phyloP scores from a whole-genome alignment of 1,140 invertebrate species.

The fruit fly (Drosophila melanogaster) region Release_6_plus_ISO1_MT NT_037436.4:12808001-12808500 shows the following conservation, averaged over 20 bases:
- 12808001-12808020: conserved; percentile 79
- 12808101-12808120: conserved; percentile 65
- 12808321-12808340: conserved; percentile 64
- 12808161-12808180: conserved; percentile 74
- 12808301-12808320: conserved; percentile 48
- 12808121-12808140: conserved; percentile 65
- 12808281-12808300: conserved; percentile 55
- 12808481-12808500: not conserved
- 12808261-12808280: conserved; percentile 59
- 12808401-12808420: conserved; percentile 67
- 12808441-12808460: conserved; percentile 78
- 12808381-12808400: conserved; percentile 73
- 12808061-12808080: conserved; percentile 80
- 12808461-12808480: conserved; percentile 76
- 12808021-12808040: conserved; percentile 47
- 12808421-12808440: conserved; percentile 79
- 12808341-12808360: conserved; percentile 82
- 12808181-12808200: conserved; percentile 80
- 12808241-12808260: conserved; percentile 57
- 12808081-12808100: conserved; percentile 48
- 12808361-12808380: conserved; percentile 74
- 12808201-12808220: conserved; percentile 78
- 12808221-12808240: conserved; percentile 61
- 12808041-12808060: conserved; percentile 72
- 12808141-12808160: conserved; percentile 76